Conservation (phyloP, 2,888 invertebrate genomes). For the Nemapogon koenigi region DNA sequence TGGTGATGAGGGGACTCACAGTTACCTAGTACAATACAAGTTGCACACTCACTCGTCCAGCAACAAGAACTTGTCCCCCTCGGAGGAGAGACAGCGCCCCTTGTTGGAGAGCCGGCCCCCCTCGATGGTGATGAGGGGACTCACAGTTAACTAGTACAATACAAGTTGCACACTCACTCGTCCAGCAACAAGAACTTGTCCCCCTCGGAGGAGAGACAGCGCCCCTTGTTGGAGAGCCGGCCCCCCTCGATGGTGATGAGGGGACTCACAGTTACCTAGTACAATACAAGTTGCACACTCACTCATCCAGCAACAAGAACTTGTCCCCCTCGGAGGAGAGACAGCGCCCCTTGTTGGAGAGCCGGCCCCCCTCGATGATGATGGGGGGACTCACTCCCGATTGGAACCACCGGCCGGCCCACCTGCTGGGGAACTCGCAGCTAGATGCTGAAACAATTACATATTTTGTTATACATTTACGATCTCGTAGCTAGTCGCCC, state of each 20-base stretch:
- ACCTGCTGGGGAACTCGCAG: constrained; percentile 82
- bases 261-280: background rate
- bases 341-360: constrained; percentile 87
- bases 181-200: constrained; percentile 89
- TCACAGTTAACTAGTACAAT: background rate
- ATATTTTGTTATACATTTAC: too few species aligned
- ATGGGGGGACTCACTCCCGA: constrained; percentile 88
- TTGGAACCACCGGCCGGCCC: constrained; percentile 92
- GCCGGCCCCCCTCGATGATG: constrained; percentile 79
- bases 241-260: constrained; percentile 64
- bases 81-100: constrained; percentile 82
- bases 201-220: constrained; percentile 82
- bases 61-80: constrained; percentile 87
- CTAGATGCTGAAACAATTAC: constrained; percentile 50
- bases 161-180: constrained; percentile 73
- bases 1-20: background rate
- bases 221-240: constrained; percentile 84
- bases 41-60: constrained; percentile 82
- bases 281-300: constrained; percentile 52
- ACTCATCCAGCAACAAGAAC: constrained; percentile 88
- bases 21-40: background rate
- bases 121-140: constrained; percentile 35
- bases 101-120: constrained; percentile 84
- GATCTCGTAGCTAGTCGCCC: too few species aligned
- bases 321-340: constrained; percentile 86